Conservation (phyloP, 2,888 invertebrate species). For the Glyphotaelius pellucidus region DNA sequence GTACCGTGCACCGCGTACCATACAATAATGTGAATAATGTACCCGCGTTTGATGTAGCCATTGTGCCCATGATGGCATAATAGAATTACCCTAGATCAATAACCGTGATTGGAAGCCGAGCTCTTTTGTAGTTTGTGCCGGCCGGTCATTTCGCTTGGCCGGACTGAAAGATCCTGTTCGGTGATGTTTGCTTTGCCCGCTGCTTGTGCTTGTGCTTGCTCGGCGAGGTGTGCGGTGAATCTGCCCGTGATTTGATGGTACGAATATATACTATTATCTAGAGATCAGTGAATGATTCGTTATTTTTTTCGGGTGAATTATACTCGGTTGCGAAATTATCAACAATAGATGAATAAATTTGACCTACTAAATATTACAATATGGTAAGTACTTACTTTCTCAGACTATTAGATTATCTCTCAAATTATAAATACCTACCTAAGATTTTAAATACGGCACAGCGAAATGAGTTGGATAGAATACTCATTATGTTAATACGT, state of each 20-base stretch:
- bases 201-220: constrained; percentile 42
- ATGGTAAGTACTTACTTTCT: too few relatives aligned
- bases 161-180: constrained; percentile 33
- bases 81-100: constrained; percentile 64
- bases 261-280: background rate
- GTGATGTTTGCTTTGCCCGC: constrained; percentile 17
- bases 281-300: background rate
- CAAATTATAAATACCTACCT: too few relatives aligned
- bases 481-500: too few relatives aligned
- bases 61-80: constrained; percentile 61
- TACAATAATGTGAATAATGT: constrained; percentile 47
- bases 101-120: constrained; percentile 60
- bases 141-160: constrained; percentile 60
- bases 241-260: constrained; percentile 6
- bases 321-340: background rate
- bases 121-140: constrained; percentile 61
- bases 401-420: too few relatives aligned
- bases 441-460: too few relatives aligned
- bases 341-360: background rate
- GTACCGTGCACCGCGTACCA: background rate
- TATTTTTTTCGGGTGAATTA: background rate
- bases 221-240: constrained; percentile 16
- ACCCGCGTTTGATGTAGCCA: constrained; percentile 58
- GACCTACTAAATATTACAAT: background rate
- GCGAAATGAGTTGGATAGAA: too few relatives aligned